Conservation (phyloP, 2,113 vertebrate species). For the Cathartes aura region DNA sequence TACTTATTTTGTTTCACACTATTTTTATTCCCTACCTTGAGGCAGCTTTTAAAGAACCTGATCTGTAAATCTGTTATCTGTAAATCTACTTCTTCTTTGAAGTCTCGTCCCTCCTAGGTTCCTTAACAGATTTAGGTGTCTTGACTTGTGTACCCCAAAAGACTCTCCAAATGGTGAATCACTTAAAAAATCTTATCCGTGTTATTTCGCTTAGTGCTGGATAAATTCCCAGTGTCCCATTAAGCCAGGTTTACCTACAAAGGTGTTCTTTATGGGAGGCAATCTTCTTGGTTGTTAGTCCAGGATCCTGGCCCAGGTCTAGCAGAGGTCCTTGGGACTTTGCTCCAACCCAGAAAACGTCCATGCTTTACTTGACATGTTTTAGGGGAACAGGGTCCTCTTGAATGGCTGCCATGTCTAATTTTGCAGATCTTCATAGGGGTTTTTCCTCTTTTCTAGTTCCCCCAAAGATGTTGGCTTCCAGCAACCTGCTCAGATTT, state of each 20-base stretch:
- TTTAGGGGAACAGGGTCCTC: not conserved
- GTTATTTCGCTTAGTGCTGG: not conserved
- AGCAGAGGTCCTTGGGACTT: not conserved
- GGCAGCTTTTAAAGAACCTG: conserved; percentile 9
- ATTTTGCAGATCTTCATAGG: not conserved
- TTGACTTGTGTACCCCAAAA: conserved; percentile 30
- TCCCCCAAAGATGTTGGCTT: not conserved
- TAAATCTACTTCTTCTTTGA: conserved; percentile 24
- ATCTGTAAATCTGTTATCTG: not conserved
- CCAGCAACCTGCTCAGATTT: not conserved
- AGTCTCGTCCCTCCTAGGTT: not conserved
- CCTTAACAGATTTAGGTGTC: conserved; percentile 20
- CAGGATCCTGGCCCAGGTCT: not conserved
- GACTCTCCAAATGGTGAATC: conserved; percentile 9
- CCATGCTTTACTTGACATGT: not conserved
- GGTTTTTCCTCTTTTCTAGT: not conserved
- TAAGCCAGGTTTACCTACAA: not conserved
- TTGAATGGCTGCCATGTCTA: not conserved
- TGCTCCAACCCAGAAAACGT: not conserved
- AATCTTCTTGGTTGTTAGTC: not conserved
- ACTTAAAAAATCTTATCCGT: not conserved
- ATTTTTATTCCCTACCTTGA: conserved; percentile 11
- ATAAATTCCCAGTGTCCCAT: not conserved
- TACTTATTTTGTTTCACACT: not conserved
- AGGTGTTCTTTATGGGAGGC: not conserved